A percentile compares a stretch with the other conserved stretches of the same genome.
phyloP scores from a whole-genome alignment of 2,888 invertebrate species.

The Tenodera sinensis region DNA sequence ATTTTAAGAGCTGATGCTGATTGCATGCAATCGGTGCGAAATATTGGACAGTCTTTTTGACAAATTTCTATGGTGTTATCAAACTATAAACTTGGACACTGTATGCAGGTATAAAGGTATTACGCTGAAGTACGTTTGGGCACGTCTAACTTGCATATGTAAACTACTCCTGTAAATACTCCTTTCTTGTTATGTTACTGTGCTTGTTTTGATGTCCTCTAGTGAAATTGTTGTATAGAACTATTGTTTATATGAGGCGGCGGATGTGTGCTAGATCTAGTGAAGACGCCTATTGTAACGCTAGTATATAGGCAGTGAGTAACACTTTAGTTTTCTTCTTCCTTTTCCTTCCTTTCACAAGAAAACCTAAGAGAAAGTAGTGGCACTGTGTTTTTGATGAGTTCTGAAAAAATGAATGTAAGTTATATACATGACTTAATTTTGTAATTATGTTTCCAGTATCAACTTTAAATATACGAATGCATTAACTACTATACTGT shows the following conservation, averaged over 20 bases:
- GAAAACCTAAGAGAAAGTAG: not conserved
- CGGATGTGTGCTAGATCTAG: not conserved
- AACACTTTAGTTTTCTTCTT: not conserved
- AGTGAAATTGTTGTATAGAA: not conserved
- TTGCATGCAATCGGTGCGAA: no score
- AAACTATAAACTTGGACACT: no score
- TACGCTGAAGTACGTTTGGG: not conserved
- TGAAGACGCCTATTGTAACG: not conserved
- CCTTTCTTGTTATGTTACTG: not conserved
- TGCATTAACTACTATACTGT: not conserved
- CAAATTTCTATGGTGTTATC: no score
- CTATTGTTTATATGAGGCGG: not conserved
- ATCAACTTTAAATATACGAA: conserved; percentile 1
- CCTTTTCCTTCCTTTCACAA: no score
- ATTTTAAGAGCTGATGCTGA: no score
- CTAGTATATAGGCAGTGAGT: not conserved
- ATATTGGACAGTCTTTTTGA: no score
- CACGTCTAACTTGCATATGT: not conserved
- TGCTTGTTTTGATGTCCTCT: conserved; percentile 14
- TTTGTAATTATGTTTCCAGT: not conserved
- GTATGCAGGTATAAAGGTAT: no score
- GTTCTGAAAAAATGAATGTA: not conserved
- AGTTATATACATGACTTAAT: conserved; percentile 2
- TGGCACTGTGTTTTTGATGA: not conserved
- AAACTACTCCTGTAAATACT: not conserved